Conservation (phyloP, 2,888 invertebrate genomes). For the Heteromyza rotundicornis region DNA sequence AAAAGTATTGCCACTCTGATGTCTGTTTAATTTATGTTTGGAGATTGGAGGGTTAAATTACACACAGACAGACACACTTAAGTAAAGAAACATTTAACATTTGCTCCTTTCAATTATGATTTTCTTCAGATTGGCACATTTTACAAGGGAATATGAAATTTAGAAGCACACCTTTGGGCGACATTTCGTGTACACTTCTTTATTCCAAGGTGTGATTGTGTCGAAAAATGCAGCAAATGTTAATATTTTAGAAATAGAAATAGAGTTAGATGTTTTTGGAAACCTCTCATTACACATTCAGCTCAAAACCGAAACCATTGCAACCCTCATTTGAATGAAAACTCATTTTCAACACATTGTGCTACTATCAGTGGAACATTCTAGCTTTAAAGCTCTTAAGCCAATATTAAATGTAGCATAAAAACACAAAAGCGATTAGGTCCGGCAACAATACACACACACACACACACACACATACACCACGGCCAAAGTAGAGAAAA, state of each 20-base stretch:
- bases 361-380: slow-evolving; percentile 44
- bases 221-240: no score
- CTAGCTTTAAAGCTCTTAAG: slow-evolving; percentile 60
- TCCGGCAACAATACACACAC: slow-evolving; percentile 27
- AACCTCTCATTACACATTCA: no score
- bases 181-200: no score
- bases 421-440: slow-evolving; percentile 56
- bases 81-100: slow-evolving; percentile 5
- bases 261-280: no score
- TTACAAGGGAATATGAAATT: no score
- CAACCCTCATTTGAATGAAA: background rate
- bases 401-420: slow-evolving; percentile 61
- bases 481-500: slow-evolving; percentile 12
- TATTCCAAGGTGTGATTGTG: no score
- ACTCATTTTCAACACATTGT: background rate
- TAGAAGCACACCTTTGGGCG: no score
- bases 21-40: slow-evolving; percentile 14
- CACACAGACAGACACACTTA: background rate
- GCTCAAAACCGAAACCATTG: no score
- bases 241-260: no score
- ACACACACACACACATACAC: slow-evolving; percentile 16
- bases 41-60: slow-evolving; percentile 18
- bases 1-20: slow-evolving; percentile 33
- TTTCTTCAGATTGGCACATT: no score
- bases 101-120: background rate